Conservation (phyloP, 2,888 invertebrate genomes). For the Mythimna pallens region DNA sequence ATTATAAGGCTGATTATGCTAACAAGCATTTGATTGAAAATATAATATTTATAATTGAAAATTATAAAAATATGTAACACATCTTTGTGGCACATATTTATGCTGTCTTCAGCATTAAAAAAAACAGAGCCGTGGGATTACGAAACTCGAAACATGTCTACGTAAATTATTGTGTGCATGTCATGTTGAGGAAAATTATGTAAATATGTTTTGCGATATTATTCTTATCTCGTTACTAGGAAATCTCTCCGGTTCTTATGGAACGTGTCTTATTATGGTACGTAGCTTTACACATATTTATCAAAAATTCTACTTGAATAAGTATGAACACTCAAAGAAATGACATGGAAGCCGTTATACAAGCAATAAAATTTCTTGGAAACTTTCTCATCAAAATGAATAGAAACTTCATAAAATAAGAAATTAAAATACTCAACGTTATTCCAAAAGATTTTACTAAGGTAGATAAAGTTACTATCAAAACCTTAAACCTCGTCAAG, state of each 20-base stretch:
- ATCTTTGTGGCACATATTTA: not conserved
- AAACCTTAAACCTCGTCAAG: not conserved
- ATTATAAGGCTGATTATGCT: no score
- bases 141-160: not conserved
- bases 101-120: not conserved
- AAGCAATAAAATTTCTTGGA: not conserved
- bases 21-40: no score
- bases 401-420: not conserved
- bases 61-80: not conserved
- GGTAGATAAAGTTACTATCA: not conserved
- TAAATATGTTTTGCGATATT: not conserved
- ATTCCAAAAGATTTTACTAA: slow-evolving; percentile 4
- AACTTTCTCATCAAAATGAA: not conserved
- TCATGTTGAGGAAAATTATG: not conserved
- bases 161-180: not conserved
- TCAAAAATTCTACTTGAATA: slow-evolving; percentile 21
- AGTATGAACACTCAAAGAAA: slow-evolving; percentile 1
- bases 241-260: not conserved
- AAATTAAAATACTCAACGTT: slow-evolving; percentile 6
- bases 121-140: not conserved
- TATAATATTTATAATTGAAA: no score
- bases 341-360: slow-evolving; percentile 12
- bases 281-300: not conserved
- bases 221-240: not conserved
- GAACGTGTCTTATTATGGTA: not conserved